A percentile compares a stretch with the other conserved stretches of the same genome.
Conservation (phyloP, 2,797 vertebrate species). For the Meriones psammophilus region DNA sequence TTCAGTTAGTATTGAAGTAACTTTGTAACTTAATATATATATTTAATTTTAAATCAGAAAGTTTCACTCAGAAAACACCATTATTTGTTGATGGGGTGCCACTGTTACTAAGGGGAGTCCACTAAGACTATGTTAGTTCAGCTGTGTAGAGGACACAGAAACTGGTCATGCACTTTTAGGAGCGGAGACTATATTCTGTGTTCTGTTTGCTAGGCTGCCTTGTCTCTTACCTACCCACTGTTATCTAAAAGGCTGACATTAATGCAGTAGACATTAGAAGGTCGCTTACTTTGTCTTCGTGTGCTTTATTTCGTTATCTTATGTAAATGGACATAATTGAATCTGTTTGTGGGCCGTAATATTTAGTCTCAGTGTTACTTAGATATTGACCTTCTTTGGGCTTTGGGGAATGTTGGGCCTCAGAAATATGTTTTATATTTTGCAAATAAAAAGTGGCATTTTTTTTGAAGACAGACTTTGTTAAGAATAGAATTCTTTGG, state of each 20-base stretch:
- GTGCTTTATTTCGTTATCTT: constrained; percentile 30
- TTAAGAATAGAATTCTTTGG: background rate
- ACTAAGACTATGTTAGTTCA: constrained; percentile 31
- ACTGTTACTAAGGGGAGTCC: background rate
- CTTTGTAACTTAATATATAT: constrained; percentile 35
- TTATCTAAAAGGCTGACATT: constrained; percentile 18
- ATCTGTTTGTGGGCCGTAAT: constrained; percentile 47
- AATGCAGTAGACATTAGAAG: background rate
- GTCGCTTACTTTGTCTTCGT: background rate
- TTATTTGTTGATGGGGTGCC: background rate
- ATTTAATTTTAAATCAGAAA: constrained; percentile 47
- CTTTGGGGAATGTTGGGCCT: constrained; percentile 14
- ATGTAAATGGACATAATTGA: constrained; percentile 45
- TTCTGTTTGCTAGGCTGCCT: background rate
- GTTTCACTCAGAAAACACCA: background rate
- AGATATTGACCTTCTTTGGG: constrained; percentile 34
- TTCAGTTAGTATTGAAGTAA: constrained; percentile 46
- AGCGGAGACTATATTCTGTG: background rate
- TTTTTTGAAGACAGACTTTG: background rate
- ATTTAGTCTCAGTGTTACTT: constrained; percentile 41
- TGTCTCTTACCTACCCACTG: constrained; percentile 1
- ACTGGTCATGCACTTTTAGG: constrained; percentile 34
- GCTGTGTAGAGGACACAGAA: background rate
- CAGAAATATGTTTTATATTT: constrained; percentile 62
- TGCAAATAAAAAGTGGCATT: background rate